Percentiles rank a stretch among this genome's conserved stretches.
These are phyloP conservation scores for Mormyrus proboscirostris DNA, from an alignment of 2,797 vertebrate genomes.

Conservation along the genomic window DNA sequence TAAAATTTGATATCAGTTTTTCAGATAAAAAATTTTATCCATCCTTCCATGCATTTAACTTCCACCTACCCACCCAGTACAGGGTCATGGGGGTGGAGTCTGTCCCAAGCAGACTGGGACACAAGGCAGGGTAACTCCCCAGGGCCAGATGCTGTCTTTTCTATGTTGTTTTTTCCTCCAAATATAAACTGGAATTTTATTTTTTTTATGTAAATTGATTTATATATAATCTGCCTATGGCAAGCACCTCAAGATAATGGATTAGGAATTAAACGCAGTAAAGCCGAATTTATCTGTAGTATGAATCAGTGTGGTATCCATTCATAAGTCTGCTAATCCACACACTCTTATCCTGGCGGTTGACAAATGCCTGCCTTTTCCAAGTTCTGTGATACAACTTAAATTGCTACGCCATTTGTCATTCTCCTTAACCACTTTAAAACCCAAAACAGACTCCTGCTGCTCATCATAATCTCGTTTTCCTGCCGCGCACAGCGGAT, in stretches of 20 bases:
- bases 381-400: not conserved
- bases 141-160: not conserved
- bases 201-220: not conserved
- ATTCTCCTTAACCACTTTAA: not conserved
- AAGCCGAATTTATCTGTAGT: not conserved
- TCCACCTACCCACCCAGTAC: not conserved
- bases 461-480: slow-evolving; percentile 20
- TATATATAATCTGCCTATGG: not conserved
- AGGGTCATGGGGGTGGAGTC: not conserved
- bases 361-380: not conserved
- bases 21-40: not conserved
- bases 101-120: not conserved
- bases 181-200: not conserved
- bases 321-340: not conserved
- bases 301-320: not conserved
- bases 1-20: not conserved
- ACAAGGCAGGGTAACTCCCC: not conserved
- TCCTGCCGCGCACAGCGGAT: not conserved
- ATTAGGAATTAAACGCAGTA: not conserved
- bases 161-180: not conserved
- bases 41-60: not conserved
- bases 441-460: not conserved
- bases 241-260: not conserved
- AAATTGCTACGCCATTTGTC: not conserved
- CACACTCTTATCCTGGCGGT: not conserved